A percentile compares a stretch with the other conserved stretches of the same genome.
Evolutionary conservation across 2,113 vertebrate species (phyloP).

Genomic region (Cynocephalus volans): DNA sequence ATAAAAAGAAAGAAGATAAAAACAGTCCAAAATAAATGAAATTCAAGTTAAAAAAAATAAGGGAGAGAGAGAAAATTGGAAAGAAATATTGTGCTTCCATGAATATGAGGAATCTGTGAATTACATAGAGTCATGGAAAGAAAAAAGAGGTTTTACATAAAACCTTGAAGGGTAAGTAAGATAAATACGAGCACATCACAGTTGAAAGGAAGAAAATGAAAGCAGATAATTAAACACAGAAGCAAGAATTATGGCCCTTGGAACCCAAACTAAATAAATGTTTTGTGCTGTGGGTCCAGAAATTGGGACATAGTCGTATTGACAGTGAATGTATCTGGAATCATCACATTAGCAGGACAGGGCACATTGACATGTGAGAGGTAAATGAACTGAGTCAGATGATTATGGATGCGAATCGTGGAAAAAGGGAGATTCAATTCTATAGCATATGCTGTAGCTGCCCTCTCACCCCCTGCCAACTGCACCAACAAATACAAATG

Average conservation of each 20-base stretch:
- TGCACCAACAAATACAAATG: not conserved
- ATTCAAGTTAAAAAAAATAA: not conserved
- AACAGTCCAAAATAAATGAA: conserved; percentile 15
- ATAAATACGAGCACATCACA: not conserved
- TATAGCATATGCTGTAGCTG: accelerated
- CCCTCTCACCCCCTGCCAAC: not conserved
- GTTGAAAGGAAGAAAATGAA: not conserved
- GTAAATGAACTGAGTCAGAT: not conserved
- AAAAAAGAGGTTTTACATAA: not conserved
- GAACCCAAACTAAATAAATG: not conserved
- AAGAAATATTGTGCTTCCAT: not conserved
- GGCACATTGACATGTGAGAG: not conserved
- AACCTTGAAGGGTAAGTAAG: not conserved
- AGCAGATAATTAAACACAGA: not conserved
- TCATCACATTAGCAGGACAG: not conserved
- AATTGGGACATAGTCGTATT: not conserved
- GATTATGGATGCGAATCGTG: not conserved
- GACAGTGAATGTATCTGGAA: not conserved
- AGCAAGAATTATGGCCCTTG: not conserved
- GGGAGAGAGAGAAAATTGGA: not conserved
- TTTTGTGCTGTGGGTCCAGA: not conserved
- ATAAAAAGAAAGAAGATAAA: not conserved
- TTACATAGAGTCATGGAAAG: not conserved
- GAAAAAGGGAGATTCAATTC: not conserved
- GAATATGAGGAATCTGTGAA: not conserved